These are phyloP conservation scores for Tenualosa ilisha DNA, from an alignment of 2,797 vertebrate genomes.

Conservation along the genomic window DNA sequence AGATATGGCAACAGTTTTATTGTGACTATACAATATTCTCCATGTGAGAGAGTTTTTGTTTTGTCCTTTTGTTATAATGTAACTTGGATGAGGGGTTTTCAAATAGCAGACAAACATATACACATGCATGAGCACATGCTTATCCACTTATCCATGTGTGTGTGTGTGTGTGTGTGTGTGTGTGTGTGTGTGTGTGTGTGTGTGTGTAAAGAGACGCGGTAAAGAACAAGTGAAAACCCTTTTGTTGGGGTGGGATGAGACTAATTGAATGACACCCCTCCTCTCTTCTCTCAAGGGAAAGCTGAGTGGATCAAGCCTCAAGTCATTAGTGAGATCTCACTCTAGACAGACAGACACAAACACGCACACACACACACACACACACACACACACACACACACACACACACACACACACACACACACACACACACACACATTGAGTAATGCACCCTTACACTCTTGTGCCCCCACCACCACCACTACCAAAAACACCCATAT, in stretches of 20 bases:
- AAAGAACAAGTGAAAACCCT: slow-evolving; percentile 52
- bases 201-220: not conserved
- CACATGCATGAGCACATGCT: not conserved
- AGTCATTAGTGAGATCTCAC: slow-evolving; percentile 3
- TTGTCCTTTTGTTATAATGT: not conserved
- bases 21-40: not conserved
- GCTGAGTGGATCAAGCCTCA: slow-evolving; percentile 44
- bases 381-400: not conserved
- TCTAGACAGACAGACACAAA: not conserved
- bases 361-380: not conserved
- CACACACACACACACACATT: too few relatives aligned
- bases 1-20: not conserved
- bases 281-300: slow-evolving; percentile 58
- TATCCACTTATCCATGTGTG: not conserved
- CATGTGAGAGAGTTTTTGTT: not conserved
- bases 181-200: slow-evolving; percentile 17
- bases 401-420: not conserved
- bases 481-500: not conserved
- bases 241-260: slow-evolving; percentile 55
- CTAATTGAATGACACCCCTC: slow-evolving; percentile 70
- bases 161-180: slow-evolving; percentile 14
- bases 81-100: not conserved
- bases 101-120: not conserved
- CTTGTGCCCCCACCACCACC: not conserved
- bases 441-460: not conserved